These are phyloP conservation scores for Zygaena filipendulae DNA, from an alignment of 2,888 invertebrate genomes.

Conservation along the genomic window DNA sequence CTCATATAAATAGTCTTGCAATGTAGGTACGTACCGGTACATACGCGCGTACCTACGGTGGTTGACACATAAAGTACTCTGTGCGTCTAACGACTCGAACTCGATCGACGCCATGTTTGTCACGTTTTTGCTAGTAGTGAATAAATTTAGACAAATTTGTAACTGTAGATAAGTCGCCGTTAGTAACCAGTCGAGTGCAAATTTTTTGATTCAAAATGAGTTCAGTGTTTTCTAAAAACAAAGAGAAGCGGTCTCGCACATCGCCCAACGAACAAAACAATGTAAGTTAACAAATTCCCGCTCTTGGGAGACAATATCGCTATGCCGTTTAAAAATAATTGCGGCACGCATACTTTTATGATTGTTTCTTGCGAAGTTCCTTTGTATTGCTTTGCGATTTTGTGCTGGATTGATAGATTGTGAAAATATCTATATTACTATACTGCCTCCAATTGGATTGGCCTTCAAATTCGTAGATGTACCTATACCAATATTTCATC, in stretches of 20 bases:
- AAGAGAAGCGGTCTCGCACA: conserved; percentile 34
- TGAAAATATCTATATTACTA: conserved; percentile 4
- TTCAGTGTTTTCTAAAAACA: conserved; percentile 30
- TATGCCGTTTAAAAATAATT: conserved; percentile 21
- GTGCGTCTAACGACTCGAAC: no score
- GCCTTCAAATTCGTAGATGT: no score
- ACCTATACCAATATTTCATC: no score
- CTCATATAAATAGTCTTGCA: no score
- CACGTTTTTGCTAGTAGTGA: conserved; percentile 57
- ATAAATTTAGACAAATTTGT: conserved; percentile 34
- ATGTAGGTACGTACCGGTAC: no score
- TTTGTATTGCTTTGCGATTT: conserved; percentile 18
- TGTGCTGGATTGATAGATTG: conserved; percentile 8
- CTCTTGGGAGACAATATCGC: conserved; percentile 31
- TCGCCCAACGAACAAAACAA: conserved; percentile 31
- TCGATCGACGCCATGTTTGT: conserved; percentile 64
- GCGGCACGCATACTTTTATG: conserved; percentile 39
- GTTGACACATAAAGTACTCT: no score
- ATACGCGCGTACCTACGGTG: no score
- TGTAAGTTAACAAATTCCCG: conserved; percentile 50
- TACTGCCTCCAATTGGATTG: no score
- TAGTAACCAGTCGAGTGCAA: conserved; percentile 13
- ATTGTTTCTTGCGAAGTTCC: conserved; percentile 15
- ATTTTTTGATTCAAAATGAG: conserved; percentile 31
- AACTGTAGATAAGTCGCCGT: no score